Evolutionary conservation across 2,888 invertebrate species (phyloP).

Genomic region (Asteroscopus sphinx): DNA sequence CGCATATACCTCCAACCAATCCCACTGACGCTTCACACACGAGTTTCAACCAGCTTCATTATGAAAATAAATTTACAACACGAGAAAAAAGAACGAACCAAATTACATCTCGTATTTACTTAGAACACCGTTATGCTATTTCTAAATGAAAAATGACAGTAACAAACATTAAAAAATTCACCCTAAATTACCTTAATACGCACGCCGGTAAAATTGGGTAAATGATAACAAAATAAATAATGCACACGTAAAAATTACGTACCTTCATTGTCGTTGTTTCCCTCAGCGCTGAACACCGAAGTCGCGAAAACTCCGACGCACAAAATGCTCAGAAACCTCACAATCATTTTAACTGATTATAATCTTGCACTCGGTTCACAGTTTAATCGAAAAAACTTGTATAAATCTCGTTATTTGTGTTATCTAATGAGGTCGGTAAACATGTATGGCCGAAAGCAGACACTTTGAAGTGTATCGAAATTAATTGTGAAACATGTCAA

Average conservation of each 20-base stretch:
- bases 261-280: slow-evolving; percentile 90
- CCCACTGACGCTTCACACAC: slow-evolving; percentile 59
- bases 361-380: slow-evolving; percentile 84
- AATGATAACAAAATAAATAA: slow-evolving; percentile 77
- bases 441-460: too few relatives aligned
- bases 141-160: slow-evolving; percentile 58
- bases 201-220: slow-evolving; percentile 56
- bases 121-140: slow-evolving; percentile 54
- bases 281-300: slow-evolving; percentile 82
- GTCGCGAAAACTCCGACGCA: slow-evolving; percentile 87
- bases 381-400: slow-evolving; percentile 80
- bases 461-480: too few relatives aligned
- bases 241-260: slow-evolving; percentile 67
- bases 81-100: slow-evolving; percentile 46
- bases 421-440: too few relatives aligned
- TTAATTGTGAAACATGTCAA: too few relatives aligned
- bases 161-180: slow-evolving; percentile 54
- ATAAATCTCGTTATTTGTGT: too few relatives aligned
- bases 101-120: slow-evolving; percentile 46
- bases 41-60: slow-evolving; percentile 30
- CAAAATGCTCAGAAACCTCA: slow-evolving; percentile 87
- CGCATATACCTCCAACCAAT: slow-evolving; percentile 66
- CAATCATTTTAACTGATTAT: slow-evolving; percentile 87
- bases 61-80: slow-evolving; percentile 48
- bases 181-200: slow-evolving; percentile 47